These are phyloP conservation scores for Lycodopsis pacificus DNA, from an alignment of 2,797 vertebrate species.

Conservation along the genomic window DNA sequence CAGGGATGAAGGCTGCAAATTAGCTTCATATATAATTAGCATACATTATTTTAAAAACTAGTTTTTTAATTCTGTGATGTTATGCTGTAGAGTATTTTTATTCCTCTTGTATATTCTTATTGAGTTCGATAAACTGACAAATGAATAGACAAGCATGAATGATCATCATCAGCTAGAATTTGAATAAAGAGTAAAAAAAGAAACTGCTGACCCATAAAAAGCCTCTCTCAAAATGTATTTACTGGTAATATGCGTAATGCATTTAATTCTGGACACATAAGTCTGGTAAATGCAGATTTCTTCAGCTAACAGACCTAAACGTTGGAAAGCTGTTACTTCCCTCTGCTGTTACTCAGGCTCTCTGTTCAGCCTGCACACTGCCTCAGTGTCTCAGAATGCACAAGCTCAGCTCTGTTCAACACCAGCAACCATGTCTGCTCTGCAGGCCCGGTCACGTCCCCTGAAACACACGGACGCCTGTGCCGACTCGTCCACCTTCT, in stretches of 20 bases:
- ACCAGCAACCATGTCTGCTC: slow-evolving; percentile 35
- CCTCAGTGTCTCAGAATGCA: slow-evolving; percentile 61
- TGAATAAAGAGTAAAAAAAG: neutral
- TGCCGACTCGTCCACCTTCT: slow-evolving; percentile 46
- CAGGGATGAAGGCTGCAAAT: too few relatives aligned
- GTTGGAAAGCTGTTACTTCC: neutral
- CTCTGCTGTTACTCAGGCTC: slow-evolving; percentile 36
- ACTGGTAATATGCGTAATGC: neutral
- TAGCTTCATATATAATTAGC: too few relatives aligned
- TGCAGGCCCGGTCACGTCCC: slow-evolving; percentile 70
- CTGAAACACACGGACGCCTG: slow-evolving; percentile 60
- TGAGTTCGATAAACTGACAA: neutral
- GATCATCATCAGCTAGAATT: neutral
- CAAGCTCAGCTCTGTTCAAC: slow-evolving; percentile 71
- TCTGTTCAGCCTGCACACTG: slow-evolving; percentile 56
- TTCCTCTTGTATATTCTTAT: neutral
- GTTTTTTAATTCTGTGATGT: neutral
- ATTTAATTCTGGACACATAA: neutral
- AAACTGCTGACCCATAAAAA: too few relatives aligned
- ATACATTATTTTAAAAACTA: neutral
- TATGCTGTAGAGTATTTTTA: neutral
- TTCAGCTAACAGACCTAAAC: neutral
- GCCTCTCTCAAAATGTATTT: neutral
- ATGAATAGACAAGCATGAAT: neutral
- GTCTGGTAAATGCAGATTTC: neutral